phyloP scores from a whole-genome alignment of 2,797 vertebrate genomes.

The Bovichtus diacanthus region DNA sequence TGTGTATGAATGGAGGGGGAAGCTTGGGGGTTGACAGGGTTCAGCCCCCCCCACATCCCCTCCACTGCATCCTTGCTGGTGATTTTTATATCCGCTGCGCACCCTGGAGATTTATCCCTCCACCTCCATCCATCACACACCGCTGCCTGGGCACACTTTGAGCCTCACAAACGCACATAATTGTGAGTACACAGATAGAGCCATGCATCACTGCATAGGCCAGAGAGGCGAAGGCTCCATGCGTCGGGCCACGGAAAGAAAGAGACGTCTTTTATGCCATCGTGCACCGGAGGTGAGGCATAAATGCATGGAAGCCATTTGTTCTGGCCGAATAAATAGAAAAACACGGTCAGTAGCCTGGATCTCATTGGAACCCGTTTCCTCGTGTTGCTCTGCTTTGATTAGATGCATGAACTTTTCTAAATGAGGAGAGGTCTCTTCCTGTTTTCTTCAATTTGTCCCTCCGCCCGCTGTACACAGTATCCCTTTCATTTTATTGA shows the following conservation, averaged over 20 bases:
- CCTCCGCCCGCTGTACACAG: conserved; percentile 7
- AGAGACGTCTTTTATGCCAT: conserved; percentile 40
- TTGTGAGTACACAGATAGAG: conserved; percentile 74
- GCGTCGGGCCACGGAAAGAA: conserved; percentile 12
- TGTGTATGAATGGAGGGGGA: conserved; percentile 24
- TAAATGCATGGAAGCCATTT: conserved; percentile 45
- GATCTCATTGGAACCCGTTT: conserved; percentile 6
- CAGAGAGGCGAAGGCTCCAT: conserved; percentile 20
- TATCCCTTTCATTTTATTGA: conserved; percentile 68
- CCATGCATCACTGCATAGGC: conserved; percentile 70
- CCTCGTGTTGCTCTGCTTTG: conserved; percentile 41
- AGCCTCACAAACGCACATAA: conserved; percentile 69
- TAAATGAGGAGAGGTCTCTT: conserved; percentile 63
- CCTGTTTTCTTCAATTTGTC: conserved; percentile 51
- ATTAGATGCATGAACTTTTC: conserved; percentile 64
- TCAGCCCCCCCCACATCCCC: neutral
- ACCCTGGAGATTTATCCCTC: conserved; percentile 57
- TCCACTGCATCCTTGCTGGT: conserved; percentile 23
- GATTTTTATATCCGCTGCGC: conserved; percentile 70
- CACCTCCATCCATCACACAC: conserved; percentile 66
- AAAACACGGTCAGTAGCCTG: conserved; percentile 10
- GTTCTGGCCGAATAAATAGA: conserved; percentile 57
- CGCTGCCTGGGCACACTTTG: conserved; percentile 42
- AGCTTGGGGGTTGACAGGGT: conserved; percentile 26
- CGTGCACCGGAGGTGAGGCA: conserved; percentile 17